These are phyloP conservation scores for Leptodactylus fuscus DNA, from an alignment of 2,113 vertebrate species.

Conservation along the genomic window DNA sequence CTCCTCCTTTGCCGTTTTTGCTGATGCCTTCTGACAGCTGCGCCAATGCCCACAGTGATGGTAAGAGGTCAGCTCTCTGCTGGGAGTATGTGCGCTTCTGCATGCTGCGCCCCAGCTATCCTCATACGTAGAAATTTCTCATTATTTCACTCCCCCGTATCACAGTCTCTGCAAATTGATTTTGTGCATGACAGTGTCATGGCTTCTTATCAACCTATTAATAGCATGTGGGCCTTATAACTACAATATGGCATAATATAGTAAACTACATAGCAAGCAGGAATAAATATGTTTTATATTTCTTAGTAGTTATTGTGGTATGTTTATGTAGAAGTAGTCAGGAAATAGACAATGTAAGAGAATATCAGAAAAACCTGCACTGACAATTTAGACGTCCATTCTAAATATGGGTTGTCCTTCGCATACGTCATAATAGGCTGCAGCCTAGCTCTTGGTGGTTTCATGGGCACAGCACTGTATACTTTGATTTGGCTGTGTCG, in stretches of 20 bases:
- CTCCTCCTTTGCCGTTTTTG: constrained; percentile 30
- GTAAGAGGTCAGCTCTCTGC: constrained; percentile 49
- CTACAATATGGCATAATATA: not conserved
- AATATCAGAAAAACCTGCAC: not conserved
- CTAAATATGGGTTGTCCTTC: no score
- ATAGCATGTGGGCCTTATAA: not conserved
- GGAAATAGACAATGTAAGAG: not conserved
- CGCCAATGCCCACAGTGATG: constrained; percentile 41
- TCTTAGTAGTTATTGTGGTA: not conserved
- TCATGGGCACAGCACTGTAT: no score
- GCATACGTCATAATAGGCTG: no score
- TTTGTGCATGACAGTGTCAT: constrained; percentile 38
- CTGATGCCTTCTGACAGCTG: constrained; percentile 56
- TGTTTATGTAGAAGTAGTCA: not conserved
- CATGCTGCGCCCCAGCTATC: constrained; percentile 44
- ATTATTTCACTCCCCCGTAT: constrained; percentile 17
- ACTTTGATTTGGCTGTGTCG: no score
- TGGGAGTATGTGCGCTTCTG: constrained; percentile 40
- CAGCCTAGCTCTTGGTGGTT: no score
- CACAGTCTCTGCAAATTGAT: constrained; percentile 30
- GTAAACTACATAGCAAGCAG: not conserved
- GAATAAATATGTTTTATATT: not conserved
- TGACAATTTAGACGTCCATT: not conserved
- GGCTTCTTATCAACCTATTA: constrained; percentile 20
- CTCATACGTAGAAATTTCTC: constrained; percentile 6